A percentile compares a stretch with the other conserved stretches of the same genome.
Evolutionary conservation across 2,888 invertebrate genomes (phyloP).

Genomic region (Drosophila meridionalis): DNA sequence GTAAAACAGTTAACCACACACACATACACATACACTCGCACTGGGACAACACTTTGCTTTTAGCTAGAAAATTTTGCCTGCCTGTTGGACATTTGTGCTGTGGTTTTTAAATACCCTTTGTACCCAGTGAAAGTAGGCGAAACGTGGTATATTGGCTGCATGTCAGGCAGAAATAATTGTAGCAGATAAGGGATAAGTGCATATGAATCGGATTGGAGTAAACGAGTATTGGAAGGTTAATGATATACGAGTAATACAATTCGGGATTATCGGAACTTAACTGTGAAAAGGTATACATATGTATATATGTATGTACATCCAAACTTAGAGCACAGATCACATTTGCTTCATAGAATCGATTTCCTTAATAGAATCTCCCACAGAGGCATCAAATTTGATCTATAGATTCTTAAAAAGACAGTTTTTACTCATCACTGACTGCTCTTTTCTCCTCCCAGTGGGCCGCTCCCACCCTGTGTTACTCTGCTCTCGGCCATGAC

Average conservation of each 20-base stretch:
- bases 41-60: conserved; percentile 40
- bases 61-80: conserved; percentile 36
- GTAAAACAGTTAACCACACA: conserved; percentile 42
- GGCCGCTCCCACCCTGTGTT: background rate
- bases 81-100: conserved; percentile 55
- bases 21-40: conserved; percentile 23
- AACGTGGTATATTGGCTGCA: background rate
- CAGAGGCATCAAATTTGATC: background rate
- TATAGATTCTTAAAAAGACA: background rate
- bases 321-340: too few species aligned
- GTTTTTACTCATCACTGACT: background rate
- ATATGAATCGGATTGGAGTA: background rate
- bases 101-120: conserved; percentile 38
- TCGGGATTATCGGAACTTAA: background rate
- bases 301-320: too few species aligned
- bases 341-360: too few species aligned
- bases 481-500: conserved; percentile 27
- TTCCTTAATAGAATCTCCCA: too few species aligned
- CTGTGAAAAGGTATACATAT: too few species aligned
- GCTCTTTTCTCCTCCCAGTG: background rate
- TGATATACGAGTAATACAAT: too few species aligned
- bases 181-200: background rate
- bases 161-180: background rate
- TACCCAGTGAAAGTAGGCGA: background rate
- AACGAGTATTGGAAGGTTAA: too few species aligned